Evolutionary conservation across 2,888 invertebrate species (phyloP).

Genomic region (Argyresthia albistria): DNA sequence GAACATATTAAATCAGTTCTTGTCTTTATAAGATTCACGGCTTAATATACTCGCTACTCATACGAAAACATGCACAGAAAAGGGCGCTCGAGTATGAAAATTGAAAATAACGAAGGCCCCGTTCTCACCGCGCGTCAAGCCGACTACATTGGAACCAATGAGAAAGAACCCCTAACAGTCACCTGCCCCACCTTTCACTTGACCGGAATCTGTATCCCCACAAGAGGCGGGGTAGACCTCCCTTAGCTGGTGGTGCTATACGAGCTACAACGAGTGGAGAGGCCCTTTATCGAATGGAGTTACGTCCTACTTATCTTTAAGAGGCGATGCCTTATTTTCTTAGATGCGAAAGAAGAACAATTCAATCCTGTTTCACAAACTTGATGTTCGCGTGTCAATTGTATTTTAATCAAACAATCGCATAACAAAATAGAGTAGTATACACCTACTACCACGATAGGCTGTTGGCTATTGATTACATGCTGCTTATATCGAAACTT

Average conservation of each 20-base stretch:
- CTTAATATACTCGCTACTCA: constrained; percentile 59
- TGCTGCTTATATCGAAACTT: too few relatives aligned
- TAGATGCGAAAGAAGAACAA: constrained; percentile 40
- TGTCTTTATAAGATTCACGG: constrained; percentile 64
- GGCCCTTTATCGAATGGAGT: constrained; percentile 68
- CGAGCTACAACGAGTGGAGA: constrained; percentile 48
- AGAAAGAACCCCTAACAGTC: constrained; percentile 41
- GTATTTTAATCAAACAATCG: constrained; percentile 31
- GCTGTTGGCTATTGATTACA: too few relatives aligned
- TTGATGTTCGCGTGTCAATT: constrained; percentile 25
- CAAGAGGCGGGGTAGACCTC: constrained; percentile 40
- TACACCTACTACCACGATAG: too few relatives aligned
- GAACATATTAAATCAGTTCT: constrained; percentile 44
- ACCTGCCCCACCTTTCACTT: constrained; percentile 38
- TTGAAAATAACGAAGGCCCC: constrained; percentile 69
- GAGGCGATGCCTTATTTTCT: constrained; percentile 65
- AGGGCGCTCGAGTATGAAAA: constrained; percentile 67
- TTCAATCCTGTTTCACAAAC: constrained; percentile 47
- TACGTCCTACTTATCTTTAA: constrained; percentile 69
- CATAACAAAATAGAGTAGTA: constrained; percentile 12
- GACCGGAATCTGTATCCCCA: constrained; percentile 39
- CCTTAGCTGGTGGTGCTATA: constrained; percentile 46
- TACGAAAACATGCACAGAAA: constrained; percentile 50
- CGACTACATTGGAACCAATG: constrained; percentile 50
- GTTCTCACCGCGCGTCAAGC: constrained; percentile 63